These are phyloP conservation scores for Oxyteleia sp. DNA, from an alignment of 2,888 invertebrate genomes.

Conservation along the genomic window DNA sequence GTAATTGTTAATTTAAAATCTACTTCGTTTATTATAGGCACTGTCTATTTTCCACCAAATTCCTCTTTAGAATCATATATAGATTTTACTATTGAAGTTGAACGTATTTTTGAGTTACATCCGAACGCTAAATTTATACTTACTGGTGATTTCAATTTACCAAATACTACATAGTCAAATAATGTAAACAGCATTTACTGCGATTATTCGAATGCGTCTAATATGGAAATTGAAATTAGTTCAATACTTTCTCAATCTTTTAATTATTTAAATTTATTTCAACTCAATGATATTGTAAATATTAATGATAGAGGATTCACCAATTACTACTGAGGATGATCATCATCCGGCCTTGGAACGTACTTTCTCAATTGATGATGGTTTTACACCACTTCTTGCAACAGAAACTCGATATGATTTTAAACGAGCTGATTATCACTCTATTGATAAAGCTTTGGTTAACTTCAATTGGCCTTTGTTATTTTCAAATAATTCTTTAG, in stretches of 20 bases:
- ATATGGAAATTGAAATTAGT: background rate
- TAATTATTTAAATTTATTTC: background rate
- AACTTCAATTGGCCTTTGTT: too few species aligned
- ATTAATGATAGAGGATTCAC: background rate
- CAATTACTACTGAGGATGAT: too few species aligned
- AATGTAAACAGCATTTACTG: too few species aligned
- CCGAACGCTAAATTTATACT: background rate
- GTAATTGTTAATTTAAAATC: background rate
- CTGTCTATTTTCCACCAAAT: constrained; percentile 1
- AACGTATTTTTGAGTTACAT: background rate
- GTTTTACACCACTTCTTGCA: too few species aligned
- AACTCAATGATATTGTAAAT: background rate
- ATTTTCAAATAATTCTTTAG: too few species aligned
- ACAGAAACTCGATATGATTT: too few species aligned
- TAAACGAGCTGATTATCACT: too few species aligned
- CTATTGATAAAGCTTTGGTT: too few species aligned
- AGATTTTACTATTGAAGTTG: background rate
- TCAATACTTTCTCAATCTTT: background rate
- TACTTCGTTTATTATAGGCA: background rate
- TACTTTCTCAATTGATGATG: too few species aligned
- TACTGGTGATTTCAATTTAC: background rate
- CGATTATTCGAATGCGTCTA: background rate
- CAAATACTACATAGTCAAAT: background rate
- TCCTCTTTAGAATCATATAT: background rate
- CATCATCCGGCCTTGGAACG: too few species aligned